A percentile compares a stretch with the other conserved stretches of the same genome.
phyloP scores from a whole-genome alignment of 2,113 vertebrate species.

The Sapayoa aenigma region DNA sequence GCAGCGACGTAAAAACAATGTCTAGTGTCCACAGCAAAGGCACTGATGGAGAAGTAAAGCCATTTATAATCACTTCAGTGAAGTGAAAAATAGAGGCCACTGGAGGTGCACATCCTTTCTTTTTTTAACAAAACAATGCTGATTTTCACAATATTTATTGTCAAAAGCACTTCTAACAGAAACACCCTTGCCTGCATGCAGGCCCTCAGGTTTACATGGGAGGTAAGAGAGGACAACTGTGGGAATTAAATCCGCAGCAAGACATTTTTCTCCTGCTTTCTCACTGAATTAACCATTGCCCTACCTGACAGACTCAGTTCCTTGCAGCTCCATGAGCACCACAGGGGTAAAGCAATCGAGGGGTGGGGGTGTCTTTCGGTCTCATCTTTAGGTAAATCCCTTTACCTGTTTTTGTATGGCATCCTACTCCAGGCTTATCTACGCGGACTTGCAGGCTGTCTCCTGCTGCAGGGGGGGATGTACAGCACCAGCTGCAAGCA shows the following conservation, averaged over 20 bases:
- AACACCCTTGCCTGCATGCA: background rate
- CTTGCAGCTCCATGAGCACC: background rate
- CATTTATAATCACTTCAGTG: constrained; percentile 19
- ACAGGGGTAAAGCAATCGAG: background rate
- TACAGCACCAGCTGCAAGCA: background rate
- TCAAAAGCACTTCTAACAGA: constrained; percentile 2
- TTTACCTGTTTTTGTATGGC: background rate
- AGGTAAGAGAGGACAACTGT: background rate
- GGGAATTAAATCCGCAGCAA: constrained; percentile 7
- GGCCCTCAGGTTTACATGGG: background rate
- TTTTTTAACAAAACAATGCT: constrained; percentile 32
- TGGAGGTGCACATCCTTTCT: background rate
- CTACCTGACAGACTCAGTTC: background rate
- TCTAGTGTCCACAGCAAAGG: background rate
- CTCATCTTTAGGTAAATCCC: background rate
- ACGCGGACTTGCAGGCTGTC: background rate
- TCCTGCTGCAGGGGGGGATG: background rate
- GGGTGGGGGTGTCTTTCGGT: background rate
- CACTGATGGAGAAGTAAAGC: background rate
- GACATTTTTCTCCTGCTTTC: background rate
- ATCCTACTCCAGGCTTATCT: background rate
- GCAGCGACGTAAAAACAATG: background rate
- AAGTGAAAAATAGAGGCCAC: constrained; percentile 55
- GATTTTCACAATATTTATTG: constrained; percentile 46
- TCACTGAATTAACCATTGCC: background rate